Evolutionary conservation across 2,888 invertebrate species (phyloP), one percentile per base, ranked within the genome.

Genomic region (Cheilosia soror): DNA sequence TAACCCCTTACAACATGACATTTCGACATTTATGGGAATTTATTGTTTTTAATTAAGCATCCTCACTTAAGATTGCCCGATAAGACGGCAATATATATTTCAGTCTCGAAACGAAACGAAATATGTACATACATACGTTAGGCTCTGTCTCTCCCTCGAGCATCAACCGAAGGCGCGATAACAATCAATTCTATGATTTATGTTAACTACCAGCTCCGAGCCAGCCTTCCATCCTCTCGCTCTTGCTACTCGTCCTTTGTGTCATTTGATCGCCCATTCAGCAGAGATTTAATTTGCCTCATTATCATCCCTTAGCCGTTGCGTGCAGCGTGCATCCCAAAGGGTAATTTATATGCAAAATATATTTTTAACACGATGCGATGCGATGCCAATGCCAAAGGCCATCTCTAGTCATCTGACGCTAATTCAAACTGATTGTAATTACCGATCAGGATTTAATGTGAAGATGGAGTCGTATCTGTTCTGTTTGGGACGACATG

Each of bases 41-140:
- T 84, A 84, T 84, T 69, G 84, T 44, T 84, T 84, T 84, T 84
- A 84, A 84, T 84, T 84, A 84, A 84, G 69, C 79, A 68, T 63
- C 79, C 73, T 79, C 75, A 47, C 73, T 84, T 75, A 65, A 75
- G 75, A 69, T 65, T 5, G 1, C 27, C 49, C 49, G 79, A 84
- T 84, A 84, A 73, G n/a, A 25, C 55, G 60, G 53, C 65, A n/a
- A 13, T 11, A 20, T 29, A 15, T 37, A 25, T 25, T 25, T 5
- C 31, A 25, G 31, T 11, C n/a, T 15, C 25, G 20, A 27, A 53
- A 4, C 29, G 31, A 31, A 31, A 29, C 5, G n/a, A n/a, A n/a
- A n/a, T n/a, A n/a, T n/a, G n/a, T n/a, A 37, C n/a, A 58, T 44
- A 53, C 57, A 58, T 29, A 15, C n/a, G 29, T 13, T 27, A 0